Percentiles rank a stretch among this genome's conserved stretches.
These are phyloP conservation scores for Tribolium castaneum DNA, from an alignment of 1,140 invertebrate genomes.

Conservation along the genomic window DNA sequence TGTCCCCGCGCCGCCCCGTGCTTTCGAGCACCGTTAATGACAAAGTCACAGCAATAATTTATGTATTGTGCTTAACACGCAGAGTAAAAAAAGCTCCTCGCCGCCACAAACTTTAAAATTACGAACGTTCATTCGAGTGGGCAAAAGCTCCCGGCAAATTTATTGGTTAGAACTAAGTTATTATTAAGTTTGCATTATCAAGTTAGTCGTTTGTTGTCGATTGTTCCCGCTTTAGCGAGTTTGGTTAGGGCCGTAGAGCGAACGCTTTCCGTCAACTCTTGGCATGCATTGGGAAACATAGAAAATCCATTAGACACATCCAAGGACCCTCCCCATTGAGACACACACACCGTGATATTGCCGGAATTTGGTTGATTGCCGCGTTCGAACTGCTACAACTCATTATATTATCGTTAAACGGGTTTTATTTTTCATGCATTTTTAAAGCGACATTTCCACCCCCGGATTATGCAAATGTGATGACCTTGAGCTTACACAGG, in stretches of 20 bases:
- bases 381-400: slow-evolving; percentile 35
- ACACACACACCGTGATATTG: slow-evolving; percentile 31
- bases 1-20: not conserved
- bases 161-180: slow-evolving; percentile 52
- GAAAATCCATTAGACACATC: slow-evolving; percentile 61
- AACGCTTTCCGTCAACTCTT: slow-evolving; percentile 52
- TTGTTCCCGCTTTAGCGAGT: slow-evolving; percentile 50
- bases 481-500: slow-evolving; percentile 3
- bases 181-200: slow-evolving; percentile 59
- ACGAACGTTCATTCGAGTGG: slow-evolving; percentile 42
- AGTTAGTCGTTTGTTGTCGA: slow-evolving; percentile 57
- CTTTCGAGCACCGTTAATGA: slow-evolving; percentile 10
- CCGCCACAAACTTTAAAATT: slow-evolving; percentile 46
- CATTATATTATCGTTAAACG: slow-evolving; percentile 35
- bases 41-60: slow-evolving; percentile 40
- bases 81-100: not conserved
- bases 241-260: slow-evolving; percentile 44
- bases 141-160: slow-evolving; percentile 48
- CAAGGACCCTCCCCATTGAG: slow-evolving; percentile 51
- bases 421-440: slow-evolving; percentile 39
- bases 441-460: slow-evolving; percentile 29
- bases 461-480: slow-evolving; percentile 2
- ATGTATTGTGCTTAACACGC: slow-evolving; percentile 30
- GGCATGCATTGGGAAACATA: slow-evolving; percentile 58
- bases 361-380: slow-evolving; percentile 38